Conservation (phyloP, 2,797 vertebrate genomes). For the Holocentrus rufus region DNA sequence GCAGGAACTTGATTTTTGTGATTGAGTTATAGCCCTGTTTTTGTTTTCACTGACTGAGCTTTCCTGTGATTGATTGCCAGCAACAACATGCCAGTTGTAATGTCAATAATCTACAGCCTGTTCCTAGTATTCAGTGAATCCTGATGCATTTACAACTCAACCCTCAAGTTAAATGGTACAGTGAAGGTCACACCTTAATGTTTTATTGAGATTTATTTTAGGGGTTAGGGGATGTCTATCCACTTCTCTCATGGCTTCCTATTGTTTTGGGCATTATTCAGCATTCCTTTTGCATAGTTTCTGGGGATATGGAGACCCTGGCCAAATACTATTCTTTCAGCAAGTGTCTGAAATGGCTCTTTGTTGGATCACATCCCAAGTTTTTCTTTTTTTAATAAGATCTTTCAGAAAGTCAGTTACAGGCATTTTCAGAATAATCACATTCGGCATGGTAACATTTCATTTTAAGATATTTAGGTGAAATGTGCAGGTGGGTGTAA, state of each 20-base stretch:
- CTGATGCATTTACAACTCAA: slow-evolving; percentile 42
- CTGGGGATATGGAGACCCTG: slow-evolving; percentile 28
- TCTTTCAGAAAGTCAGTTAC: slow-evolving; percentile 8
- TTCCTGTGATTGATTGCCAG: slow-evolving; percentile 45
- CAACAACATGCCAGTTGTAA: slow-evolving; percentile 29
- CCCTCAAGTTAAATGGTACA: slow-evolving; percentile 36
- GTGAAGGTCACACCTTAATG: slow-evolving; percentile 47
- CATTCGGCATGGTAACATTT: background rate
- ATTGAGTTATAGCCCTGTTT: slow-evolving; percentile 14
- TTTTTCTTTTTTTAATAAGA: background rate
- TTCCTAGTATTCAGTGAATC: slow-evolving; percentile 31
- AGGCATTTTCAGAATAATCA: background rate
- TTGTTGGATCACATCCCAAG: slow-evolving; percentile 23
- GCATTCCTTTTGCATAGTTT: slow-evolving; percentile 61
- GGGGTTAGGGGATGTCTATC: slow-evolving; percentile 15
- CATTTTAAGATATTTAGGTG: background rate
- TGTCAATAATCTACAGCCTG: background rate
- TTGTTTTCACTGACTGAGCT: slow-evolving; percentile 46
- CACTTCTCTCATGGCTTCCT: slow-evolving; percentile 34
- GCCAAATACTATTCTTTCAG: slow-evolving; percentile 64
- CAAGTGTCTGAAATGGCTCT: slow-evolving; percentile 45
- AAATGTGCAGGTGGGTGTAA: background rate
- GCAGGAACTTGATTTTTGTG: slow-evolving; percentile 34
- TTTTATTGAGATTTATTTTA: slow-evolving; percentile 44
- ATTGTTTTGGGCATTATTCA: slow-evolving; percentile 59